Conservation (phyloP, 2,888 invertebrate genomes). For the Maniola hyperantus region DNA sequence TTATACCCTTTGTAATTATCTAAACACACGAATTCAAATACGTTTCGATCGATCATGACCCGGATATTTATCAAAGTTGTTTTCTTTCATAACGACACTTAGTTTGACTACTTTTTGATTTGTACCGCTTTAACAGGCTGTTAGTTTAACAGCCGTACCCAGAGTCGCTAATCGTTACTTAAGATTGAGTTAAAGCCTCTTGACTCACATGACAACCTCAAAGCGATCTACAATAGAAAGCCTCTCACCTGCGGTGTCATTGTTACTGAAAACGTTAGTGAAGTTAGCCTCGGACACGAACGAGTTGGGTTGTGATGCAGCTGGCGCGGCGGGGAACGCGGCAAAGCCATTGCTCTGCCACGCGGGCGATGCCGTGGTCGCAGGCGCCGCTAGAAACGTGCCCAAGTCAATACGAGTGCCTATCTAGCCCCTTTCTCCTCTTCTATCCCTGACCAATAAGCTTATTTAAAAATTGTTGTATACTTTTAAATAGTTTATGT, state of each 20-base stretch:
- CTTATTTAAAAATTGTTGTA: too few relatives aligned
- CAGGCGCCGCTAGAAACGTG: conserved; percentile 41
- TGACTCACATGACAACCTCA: conserved; percentile 44
- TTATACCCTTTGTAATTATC: too few relatives aligned
- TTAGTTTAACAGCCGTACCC: too few relatives aligned
- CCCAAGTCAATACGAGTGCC: conserved; percentile 8
- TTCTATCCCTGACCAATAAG: too few relatives aligned
- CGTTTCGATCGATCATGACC: too few relatives aligned
- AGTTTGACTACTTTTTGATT: neutral
- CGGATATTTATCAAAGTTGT: neutral
- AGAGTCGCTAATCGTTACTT: too few relatives aligned
- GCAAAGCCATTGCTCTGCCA: conserved; percentile 53
- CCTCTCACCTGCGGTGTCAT: conserved; percentile 85
- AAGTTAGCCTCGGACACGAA: conserved; percentile 95
- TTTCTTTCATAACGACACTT: neutral
- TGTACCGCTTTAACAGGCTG: neutral
- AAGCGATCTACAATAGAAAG: conserved; percentile 48
- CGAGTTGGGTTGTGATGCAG: conserved; percentile 62
- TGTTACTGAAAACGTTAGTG: conserved; percentile 92
- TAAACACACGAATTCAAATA: too few relatives aligned
- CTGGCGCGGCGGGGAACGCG: conserved; percentile 49
- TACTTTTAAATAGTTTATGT: too few relatives aligned
- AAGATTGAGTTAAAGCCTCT: too few relatives aligned
- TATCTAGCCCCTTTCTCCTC: neutral
- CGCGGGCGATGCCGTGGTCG: conserved; percentile 46